These are phyloP conservation scores for Cremastinae sp. DNA, from an alignment of 2,888 invertebrate genomes.

Conservation along the genomic window DNA sequence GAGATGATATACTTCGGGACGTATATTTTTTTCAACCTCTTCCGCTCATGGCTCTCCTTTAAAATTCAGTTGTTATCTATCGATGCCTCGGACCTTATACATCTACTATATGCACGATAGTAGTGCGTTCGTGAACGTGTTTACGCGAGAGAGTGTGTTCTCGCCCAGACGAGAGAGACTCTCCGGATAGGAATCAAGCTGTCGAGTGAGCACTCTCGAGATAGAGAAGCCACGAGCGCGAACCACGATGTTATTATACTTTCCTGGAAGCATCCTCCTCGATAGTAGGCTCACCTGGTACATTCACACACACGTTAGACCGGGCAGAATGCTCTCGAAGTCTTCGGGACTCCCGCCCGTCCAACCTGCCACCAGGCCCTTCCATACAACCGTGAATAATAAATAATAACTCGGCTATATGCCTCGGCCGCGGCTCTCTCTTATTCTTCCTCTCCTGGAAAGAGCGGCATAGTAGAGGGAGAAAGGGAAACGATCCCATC, in stretches of 20 bases:
- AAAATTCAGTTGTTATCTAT: conserved; percentile 27
- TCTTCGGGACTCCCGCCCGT: too few relatives aligned
- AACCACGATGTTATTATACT: conserved; percentile 60
- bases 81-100: conserved; percentile 18
- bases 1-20: conserved; percentile 31
- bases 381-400: conserved; percentile 60
- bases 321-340: too few relatives aligned
- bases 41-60: too few relatives aligned
- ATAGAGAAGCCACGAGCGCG: conserved; percentile 38
- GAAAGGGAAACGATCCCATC: conserved; percentile 60
- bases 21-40: too few relatives aligned
- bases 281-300: conserved; percentile 54
- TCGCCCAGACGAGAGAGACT: conserved; percentile 4
- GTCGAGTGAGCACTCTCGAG: conserved; percentile 51
- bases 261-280: conserved; percentile 58
- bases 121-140: too few relatives aligned
- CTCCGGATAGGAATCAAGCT: conserved; percentile 59
- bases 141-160: neutral
- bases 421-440: conserved; percentile 52
- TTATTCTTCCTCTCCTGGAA: conserved; percentile 43
- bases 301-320: conserved; percentile 33
- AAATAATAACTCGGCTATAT: conserved; percentile 60
- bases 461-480: conserved; percentile 46
- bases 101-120: conserved; percentile 33
- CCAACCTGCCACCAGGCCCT: conserved; percentile 46